These are phyloP conservation scores for Litocranius walleri DNA, from an alignment of 2,113 vertebrate genomes.

Conservation along the genomic window DNA sequence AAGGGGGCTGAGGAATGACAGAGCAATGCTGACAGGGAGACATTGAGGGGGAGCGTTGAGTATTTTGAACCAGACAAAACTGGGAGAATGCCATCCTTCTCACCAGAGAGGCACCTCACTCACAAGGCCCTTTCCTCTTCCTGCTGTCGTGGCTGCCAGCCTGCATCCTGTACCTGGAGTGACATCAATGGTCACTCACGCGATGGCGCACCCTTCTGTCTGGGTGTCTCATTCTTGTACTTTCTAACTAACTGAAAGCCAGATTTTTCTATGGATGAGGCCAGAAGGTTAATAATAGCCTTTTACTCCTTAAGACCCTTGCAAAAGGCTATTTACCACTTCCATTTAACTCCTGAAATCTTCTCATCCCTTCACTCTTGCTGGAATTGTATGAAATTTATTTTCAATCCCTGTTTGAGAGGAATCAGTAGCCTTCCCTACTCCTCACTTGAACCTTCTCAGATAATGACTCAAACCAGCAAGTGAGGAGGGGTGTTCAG, in stretches of 20 bases:
- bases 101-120: no score
- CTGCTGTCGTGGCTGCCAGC: not conserved
- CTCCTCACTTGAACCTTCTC: not conserved
- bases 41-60: not conserved
- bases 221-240: not conserved
- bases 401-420: not conserved
- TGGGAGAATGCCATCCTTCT: not conserved
- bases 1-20: not conserved
- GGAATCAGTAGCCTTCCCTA: not conserved
- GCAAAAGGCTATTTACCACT: not conserved
- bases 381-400: not conserved
- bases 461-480: not conserved
- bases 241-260: not conserved
- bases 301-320: not conserved
- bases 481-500: not conserved
- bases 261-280: not conserved
- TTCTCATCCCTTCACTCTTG: not conserved
- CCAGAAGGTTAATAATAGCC: not conserved
- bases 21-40: not conserved
- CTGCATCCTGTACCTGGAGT: not conserved
- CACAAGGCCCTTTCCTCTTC: not conserved
- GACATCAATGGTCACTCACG: not conserved
- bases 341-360: not conserved
- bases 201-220: not conserved
- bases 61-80: not conserved